A percentile compares a stretch with the other conserved stretches of the same genome.
Conservation (phyloP, 2,888 invertebrate species). For the Watsonalla cultraria region DNA sequence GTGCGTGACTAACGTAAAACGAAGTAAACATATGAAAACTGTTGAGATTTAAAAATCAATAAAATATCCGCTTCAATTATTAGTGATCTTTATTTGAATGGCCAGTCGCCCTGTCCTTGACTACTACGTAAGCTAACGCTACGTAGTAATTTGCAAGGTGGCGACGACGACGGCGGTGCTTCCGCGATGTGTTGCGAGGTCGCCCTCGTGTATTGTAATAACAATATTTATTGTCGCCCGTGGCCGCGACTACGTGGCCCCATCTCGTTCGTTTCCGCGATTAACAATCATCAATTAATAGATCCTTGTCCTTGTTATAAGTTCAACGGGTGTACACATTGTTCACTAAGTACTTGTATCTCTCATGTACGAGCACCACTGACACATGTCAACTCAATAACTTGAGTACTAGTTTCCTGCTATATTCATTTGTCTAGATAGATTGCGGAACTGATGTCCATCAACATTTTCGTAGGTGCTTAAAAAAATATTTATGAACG, state of each 20-base stretch:
- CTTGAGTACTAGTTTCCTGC: too few species aligned
- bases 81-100: slow-evolving; percentile 22
- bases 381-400: too few species aligned
- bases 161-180: slow-evolving; percentile 46
- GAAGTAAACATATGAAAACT: background rate
- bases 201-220: slow-evolving; percentile 32
- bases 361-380: too few species aligned
- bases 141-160: slow-evolving; percentile 64
- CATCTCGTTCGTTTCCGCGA: slow-evolving; percentile 39
- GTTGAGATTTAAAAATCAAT: background rate
- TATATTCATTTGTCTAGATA: too few species aligned
- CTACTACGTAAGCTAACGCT: slow-evolving; percentile 34
- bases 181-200: slow-evolving; percentile 55
- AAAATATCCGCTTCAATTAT: background rate
- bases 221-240: slow-evolving; percentile 32
- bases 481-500: too few species aligned
- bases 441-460: too few species aligned
- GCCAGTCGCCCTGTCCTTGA: slow-evolving; percentile 41
- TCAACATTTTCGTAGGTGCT: too few species aligned
- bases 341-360: background rate
- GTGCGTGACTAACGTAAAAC: too few species aligned
- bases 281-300: slow-evolving; percentile 25
- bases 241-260: slow-evolving; percentile 21
- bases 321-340: background rate
- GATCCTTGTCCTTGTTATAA: background rate